Base-by-base conservation (phyloP, 1,140 invertebrate species). In the Lordiphosa mommai region DNA sequence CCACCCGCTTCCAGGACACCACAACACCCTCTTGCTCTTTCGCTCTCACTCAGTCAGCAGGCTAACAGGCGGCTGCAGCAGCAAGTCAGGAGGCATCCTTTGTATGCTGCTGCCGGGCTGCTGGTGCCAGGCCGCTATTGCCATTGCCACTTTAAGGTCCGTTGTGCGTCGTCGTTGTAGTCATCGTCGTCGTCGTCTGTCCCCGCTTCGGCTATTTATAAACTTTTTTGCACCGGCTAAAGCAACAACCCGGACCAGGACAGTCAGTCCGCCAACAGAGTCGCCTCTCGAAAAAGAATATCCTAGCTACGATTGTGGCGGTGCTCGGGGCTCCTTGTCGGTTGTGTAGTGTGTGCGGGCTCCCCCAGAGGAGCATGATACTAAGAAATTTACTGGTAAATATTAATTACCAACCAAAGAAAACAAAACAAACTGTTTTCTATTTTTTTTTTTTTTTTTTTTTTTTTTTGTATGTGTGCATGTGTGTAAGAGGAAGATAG, bases 321-420 rank as follows among this genome's bases (percentile, higher is more conserved):
- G 17, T 4, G 17, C 13, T 53, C 10, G 30, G 30, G 20, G 20
- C 20, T 23, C 1, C 4, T 55, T 40, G 50, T 63, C 48, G 12
- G 12, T 37, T 33, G 7, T 23, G 20, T 51, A 16, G 7, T 27
- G 4, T 23, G 20, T 40, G 23, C 27, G 14, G 10, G 14, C 12
- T 32, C 38, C 36, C 32, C 29, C 14, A 36, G 34, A 33, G 46
- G 55, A 61, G 52, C 30, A 52, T 73, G 74, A 80, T 80, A 49
- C 61, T 74, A 16, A 51, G 61, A 71, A 82, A 80, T 60, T 47
- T 82, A 37, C 66, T 82, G 76, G 76, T 82, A 68, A 82, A 82
- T 82, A 80, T 80, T 56, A 73, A 70, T 74, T 68, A 64, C 58
- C 59, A 61, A 63, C 17, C 49, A 17, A n/a, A 30, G 23, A 27